Evolutionary conservation across 2,888 invertebrate genomes (phyloP).

Genomic region (Epinotia ramella): DNA sequence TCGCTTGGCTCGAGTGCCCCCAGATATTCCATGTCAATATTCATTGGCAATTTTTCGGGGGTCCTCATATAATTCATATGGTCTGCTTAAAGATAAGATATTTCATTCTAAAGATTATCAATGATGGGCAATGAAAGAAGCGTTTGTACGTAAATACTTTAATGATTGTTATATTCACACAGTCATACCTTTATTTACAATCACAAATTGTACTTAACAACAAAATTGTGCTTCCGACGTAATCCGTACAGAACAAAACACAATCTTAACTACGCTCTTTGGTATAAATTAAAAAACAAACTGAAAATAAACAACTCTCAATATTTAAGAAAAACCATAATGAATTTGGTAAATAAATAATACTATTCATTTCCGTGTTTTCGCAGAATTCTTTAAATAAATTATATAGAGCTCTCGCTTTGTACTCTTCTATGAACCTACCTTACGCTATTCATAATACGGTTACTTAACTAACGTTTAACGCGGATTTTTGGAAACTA

Average conservation of each 20-base stretch:
- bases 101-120: too few species aligned
- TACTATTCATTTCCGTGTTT: constrained; percentile 59
- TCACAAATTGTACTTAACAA: constrained; percentile 78
- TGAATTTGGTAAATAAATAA: constrained; percentile 42
- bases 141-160: constrained; percentile 80
- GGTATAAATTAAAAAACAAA: constrained; percentile 61
- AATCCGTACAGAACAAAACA: constrained; percentile 57
- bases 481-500: constrained; percentile 46
- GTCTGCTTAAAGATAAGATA: too few species aligned
- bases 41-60: too few species aligned
- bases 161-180: constrained; percentile 83
- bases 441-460: constrained; percentile 43
- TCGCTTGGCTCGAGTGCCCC: too few species aligned
- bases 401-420: constrained; percentile 41
- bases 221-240: constrained; percentile 79
- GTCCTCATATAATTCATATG: too few species aligned
- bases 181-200: constrained; percentile 81
- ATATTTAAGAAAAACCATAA: constrained; percentile 54
- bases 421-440: constrained; percentile 47
- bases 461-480: constrained; percentile 45
- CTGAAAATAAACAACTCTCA: constrained; percentile 59
- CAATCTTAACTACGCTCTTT: constrained; percentile 53
- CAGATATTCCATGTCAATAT: too few species aligned
- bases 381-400: constrained; percentile 48
- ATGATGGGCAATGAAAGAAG: constrained; percentile 47